Evolutionary conservation across 2,888 invertebrate genomes (phyloP).

Genomic region (Epicampocera succincta): DNA sequence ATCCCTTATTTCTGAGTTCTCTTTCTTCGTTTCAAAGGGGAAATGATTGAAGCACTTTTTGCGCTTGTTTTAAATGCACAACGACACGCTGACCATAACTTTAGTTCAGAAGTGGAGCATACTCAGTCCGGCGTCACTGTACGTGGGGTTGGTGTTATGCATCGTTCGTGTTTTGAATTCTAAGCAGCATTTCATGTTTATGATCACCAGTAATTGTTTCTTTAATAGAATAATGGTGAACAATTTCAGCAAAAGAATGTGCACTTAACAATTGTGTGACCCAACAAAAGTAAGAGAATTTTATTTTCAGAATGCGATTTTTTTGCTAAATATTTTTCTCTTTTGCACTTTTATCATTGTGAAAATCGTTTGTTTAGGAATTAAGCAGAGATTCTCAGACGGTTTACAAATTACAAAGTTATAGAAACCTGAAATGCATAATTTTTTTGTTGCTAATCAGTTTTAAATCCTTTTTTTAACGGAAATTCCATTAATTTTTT

Average conservation of each 20-base stretch:
- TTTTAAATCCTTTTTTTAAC: too few species aligned
- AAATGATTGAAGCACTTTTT: constrained; percentile 27
- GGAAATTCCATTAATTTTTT: too few species aligned
- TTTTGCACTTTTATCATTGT: constrained; percentile 4
- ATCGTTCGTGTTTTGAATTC: constrained; percentile 57
- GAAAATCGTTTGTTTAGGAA: constrained; percentile 2
- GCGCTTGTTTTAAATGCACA: constrained; percentile 29
- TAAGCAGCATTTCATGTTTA: constrained; percentile 49
- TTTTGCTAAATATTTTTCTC: constrained; percentile 17
- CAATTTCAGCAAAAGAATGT: too few species aligned
- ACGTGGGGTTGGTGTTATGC: constrained; percentile 34
- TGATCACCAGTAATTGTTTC: background rate
- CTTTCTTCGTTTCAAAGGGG: constrained; percentile 12
- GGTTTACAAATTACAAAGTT: too few species aligned
- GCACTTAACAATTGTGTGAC: too few species aligned
- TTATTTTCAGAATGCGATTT: constrained; percentile 21
- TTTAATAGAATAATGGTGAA: too few species aligned
- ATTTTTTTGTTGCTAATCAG: too few species aligned
- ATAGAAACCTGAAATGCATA: too few species aligned
- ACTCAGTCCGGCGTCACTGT: constrained; percentile 27
- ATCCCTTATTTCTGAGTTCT: constrained; percentile 36
- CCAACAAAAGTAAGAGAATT: too few species aligned
- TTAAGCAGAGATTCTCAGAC: constrained; percentile 3
- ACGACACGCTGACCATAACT: constrained; percentile 32
- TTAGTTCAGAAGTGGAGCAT: constrained; percentile 57